These are phyloP conservation scores for Scolopax bukidnonensis DNA, from an alignment of 2,797 vertebrate genomes.

Conservation along the genomic window DNA sequence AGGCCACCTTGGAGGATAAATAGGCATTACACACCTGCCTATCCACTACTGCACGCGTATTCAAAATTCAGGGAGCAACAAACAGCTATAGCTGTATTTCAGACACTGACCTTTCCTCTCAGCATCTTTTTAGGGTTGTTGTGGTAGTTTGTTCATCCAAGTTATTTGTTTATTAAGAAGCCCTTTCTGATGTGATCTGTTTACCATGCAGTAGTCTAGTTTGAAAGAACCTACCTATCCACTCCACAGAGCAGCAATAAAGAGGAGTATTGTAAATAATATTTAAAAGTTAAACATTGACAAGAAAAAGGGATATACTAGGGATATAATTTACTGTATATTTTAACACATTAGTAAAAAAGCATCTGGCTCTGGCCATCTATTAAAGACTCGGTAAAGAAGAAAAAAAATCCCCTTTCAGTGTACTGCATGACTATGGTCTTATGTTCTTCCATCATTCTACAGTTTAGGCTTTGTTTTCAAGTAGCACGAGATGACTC, in stretches of 20 bases:
- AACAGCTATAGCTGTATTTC: background rate
- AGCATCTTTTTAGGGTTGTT: background rate
- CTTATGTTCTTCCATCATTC: background rate
- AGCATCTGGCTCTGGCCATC: background rate
- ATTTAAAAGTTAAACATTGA: background rate
- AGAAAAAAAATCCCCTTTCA: background rate
- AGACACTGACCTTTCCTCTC: background rate
- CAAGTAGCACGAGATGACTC: background rate
- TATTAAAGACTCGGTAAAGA: background rate
- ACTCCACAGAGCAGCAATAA: background rate
- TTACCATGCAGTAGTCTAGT: background rate
- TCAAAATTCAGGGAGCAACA: background rate
- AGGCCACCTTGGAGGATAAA: background rate
- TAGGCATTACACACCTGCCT: background rate
- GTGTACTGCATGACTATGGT: fast-evolving
- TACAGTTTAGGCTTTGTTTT: background rate
- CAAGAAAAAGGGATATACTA: background rate
- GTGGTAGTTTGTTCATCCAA: background rate
- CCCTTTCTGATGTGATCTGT: background rate
- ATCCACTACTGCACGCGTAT: fast-evolving
- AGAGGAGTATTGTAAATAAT: background rate
- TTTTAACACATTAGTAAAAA: background rate
- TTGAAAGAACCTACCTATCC: background rate
- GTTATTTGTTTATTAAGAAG: background rate
- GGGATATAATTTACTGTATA: background rate